These are phyloP conservation scores for Cossypha dichroa DNA, from an alignment of 2,797 vertebrate species.

Conservation along the genomic window DNA sequence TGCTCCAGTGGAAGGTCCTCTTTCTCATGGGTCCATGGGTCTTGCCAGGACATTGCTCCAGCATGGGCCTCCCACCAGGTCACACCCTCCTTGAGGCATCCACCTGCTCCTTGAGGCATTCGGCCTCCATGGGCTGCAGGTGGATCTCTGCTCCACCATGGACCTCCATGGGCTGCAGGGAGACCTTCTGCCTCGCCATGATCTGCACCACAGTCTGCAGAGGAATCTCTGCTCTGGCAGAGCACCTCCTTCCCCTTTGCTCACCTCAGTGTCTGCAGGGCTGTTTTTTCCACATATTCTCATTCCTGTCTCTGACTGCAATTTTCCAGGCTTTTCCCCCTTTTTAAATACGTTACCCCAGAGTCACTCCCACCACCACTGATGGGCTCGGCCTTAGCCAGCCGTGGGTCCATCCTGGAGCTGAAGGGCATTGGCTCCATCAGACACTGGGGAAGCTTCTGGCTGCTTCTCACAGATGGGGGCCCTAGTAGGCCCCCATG, in stretches of 20 bases:
- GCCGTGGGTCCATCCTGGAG: background rate
- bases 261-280: background rate
- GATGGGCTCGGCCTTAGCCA: accelerated
- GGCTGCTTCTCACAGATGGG: background rate
- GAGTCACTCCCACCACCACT: background rate
- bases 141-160: background rate
- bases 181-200: background rate
- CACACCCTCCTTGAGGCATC: too few relatives aligned
- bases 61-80: background rate
- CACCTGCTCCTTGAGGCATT: too few relatives aligned
- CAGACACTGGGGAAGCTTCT: background rate
- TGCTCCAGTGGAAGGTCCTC: background rate
- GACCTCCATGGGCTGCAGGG: background rate
- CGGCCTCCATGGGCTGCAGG: background rate
- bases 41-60: background rate
- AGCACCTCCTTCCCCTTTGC: background rate
- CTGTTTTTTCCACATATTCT: background rate
- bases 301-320: background rate
- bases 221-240: background rate
- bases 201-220: background rate
- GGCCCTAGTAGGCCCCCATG: accelerated
- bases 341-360: accelerated
- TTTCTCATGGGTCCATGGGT: background rate
- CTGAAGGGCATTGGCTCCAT: background rate
- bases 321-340: background rate